Evolutionary conservation across 1,140 invertebrate species (phyloP), one percentile per base, ranked within the genome.

Genomic region (Penaeus vannamei): DNA sequence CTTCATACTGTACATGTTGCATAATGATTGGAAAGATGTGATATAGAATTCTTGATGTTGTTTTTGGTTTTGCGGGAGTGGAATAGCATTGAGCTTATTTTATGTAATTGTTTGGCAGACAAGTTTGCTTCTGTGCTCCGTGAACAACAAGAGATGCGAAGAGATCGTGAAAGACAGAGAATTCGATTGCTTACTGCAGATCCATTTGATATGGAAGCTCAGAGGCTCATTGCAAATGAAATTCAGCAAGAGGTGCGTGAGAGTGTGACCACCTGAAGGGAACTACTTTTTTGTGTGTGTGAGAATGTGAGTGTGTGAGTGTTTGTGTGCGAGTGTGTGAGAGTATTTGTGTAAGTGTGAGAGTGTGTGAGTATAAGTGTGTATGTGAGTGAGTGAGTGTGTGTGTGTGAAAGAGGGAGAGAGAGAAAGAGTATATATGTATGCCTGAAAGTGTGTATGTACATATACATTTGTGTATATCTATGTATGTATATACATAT

Each of bases 121-220:
- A 95, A 95, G 86, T 99, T 99, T 94, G 95, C 96, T 5, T 94
- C 94, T 80, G 96, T 98, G 53, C 94, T 99, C 19, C 94, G 94
- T 89, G 96, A 98, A 93, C 97, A 98, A 93, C 95, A 97, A 90
- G 94, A 95, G 90, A 95, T 95, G 36, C 94, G 96, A 83, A 95
- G 96, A 91, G 96, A 97, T 92, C 93, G 96, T 36, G 96, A 99
- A 91, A 94, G 95, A 92, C 97, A 98, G 92, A 94, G 97, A 91
- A 94, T 97, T 29, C 95, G 96, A 92, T 97, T 99, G 95, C 95
- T 99, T 93, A 96, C 96, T 91, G 97, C 98, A 1, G 97, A 99
- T 95, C 98, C 98, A 1, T 99, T 99, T 93, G 98, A 99, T 93
- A 95, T 97, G 3, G 98, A 98, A 93, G 97, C 97, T 0, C 98